phyloP scores from a whole-genome alignment of 1,140 invertebrate species.

The Drosophila ananassae region DNA sequence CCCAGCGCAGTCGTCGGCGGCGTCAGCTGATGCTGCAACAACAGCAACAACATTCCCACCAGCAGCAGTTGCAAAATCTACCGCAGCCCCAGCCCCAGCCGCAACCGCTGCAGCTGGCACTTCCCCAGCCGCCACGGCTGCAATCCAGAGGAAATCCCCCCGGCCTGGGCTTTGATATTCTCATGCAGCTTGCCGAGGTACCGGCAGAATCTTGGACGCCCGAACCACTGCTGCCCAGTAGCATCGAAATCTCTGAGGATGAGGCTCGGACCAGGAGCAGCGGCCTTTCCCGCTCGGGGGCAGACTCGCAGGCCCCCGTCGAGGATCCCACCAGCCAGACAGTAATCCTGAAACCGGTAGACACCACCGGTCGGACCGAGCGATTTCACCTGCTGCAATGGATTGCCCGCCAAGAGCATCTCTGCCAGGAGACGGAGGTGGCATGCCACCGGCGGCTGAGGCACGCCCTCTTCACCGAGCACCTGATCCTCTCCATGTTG shows the following conservation, averaged over 20 bases:
- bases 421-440: background rate
- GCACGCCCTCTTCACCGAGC: slow-evolving; percentile 54
- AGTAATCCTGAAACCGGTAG: background rate
- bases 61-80: background rate
- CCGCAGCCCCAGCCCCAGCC: background rate
- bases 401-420: slow-evolving; percentile 26
- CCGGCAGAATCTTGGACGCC: slow-evolving; percentile 2
- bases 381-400: slow-evolving; percentile 35
- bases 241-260: background rate
- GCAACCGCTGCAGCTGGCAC: background rate
- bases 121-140: background rate
- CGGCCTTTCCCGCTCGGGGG: background rate
- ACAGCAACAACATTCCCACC: background rate
- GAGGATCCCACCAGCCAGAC: background rate
- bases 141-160: background rate
- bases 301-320: background rate
- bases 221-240: background rate
- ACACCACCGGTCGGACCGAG: background rate
- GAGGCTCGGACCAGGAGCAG: background rate
- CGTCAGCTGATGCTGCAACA: slow-evolving; percentile 10
- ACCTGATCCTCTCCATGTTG: slow-evolving; percentile 64
- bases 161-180: background rate
- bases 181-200: background rate
- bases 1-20: slow-evolving; percentile 30
- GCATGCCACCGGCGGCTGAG: background rate